Conservation (phyloP, 2,797 vertebrate species). For the Smutsia temminckii region DNA sequence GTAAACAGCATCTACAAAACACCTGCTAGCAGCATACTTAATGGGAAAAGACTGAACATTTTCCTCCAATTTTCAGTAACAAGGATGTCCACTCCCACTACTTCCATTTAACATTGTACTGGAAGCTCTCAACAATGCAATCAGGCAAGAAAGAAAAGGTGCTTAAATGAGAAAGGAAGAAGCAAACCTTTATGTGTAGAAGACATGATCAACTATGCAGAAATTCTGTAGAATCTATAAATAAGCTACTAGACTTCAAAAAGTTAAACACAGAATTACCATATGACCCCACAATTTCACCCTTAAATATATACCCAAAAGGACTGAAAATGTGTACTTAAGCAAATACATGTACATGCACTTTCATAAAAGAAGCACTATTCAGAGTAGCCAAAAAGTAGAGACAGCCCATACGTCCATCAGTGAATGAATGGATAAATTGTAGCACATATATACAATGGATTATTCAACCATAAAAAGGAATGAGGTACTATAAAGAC, state of each 20-base stretch:
- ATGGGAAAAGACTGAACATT: background rate
- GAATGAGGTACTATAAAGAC: background rate
- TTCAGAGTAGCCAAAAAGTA: background rate
- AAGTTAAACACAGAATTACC: background rate
- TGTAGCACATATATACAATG: background rate
- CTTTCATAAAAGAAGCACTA: background rate
- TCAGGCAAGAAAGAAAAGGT: background rate
- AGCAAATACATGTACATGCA: background rate
- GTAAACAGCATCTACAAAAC: background rate
- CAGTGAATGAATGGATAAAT: background rate
- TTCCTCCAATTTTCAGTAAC: background rate
- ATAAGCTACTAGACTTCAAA: background rate
- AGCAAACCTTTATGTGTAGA: background rate
- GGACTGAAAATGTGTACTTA: background rate
- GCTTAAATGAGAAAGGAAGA: background rate
- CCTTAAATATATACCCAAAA: background rate
- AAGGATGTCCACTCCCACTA: background rate
- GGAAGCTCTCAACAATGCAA: background rate
- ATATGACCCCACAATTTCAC: background rate
- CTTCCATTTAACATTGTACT: background rate
- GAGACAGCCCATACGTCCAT: background rate
- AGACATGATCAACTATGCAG: background rate
- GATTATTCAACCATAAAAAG: background rate
- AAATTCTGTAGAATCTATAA: background rate
- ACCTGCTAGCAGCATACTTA: background rate